Evolutionary conservation across 1,140 invertebrate genomes (phyloP).

Genomic region (Holotrichia oblita): DNA sequence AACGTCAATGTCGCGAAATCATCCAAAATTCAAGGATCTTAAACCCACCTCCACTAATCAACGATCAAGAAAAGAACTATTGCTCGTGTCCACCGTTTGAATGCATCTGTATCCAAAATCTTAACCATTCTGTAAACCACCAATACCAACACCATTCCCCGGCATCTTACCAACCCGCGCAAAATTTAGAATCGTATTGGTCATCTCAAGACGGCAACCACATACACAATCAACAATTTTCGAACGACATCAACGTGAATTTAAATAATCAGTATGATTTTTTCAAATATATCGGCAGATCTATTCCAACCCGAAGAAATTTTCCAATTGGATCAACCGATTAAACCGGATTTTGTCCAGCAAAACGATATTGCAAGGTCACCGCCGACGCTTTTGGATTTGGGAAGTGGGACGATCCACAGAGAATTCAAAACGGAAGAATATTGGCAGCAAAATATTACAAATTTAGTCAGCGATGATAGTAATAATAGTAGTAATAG

Average conservation of each 20-base stretch:
- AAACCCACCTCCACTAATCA: constrained; percentile 66
- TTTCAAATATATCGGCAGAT: constrained; percentile 68
- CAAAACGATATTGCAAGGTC: constrained; percentile 66
- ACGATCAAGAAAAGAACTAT: constrained; percentile 66
- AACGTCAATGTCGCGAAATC: constrained; percentile 60
- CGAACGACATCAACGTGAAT: constrained; percentile 45
- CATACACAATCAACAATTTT: constrained; percentile 49
- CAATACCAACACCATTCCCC: constrained; percentile 52
- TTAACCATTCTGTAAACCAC: constrained; percentile 53
- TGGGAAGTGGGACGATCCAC: constrained; percentile 74
- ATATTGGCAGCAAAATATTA: constrained; percentile 53
- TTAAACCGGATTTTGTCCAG: constrained; percentile 68
- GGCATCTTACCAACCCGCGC: constrained; percentile 53
- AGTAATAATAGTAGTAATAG: constrained; percentile 57
- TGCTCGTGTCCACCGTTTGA: constrained; percentile 75
- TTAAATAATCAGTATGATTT: constrained; percentile 62
- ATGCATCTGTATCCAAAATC: constrained; percentile 65
- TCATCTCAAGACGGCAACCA: constrained; percentile 52
- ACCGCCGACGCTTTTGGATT: constrained; percentile 74
- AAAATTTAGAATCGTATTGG: constrained; percentile 55
- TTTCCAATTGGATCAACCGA: constrained; percentile 78
- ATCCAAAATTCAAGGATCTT: constrained; percentile 49
- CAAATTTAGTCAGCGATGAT: constrained; percentile 55
- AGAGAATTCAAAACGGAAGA: constrained; percentile 66
- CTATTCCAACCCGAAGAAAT: constrained; percentile 82